Base-by-base conservation (phyloP, 2,888 invertebrate species). In the Polydrusus tereticollis region DNA sequence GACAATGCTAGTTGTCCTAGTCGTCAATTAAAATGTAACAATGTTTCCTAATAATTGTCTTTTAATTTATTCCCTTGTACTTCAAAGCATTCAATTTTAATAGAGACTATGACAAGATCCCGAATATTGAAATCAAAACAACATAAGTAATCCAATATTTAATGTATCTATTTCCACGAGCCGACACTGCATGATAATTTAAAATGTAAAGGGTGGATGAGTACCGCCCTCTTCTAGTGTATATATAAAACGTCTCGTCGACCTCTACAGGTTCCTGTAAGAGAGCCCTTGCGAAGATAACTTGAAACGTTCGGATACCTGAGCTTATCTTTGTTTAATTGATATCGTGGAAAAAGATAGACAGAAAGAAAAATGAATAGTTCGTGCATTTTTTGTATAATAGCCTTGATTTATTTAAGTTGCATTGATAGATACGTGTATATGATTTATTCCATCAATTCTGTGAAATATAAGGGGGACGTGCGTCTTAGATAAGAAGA, bases 321-420 rank as follows among this genome's bases (percentile, higher is more conserved):
- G n/a, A 6, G 12, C 14, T 47, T 47, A 47, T 47, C 47, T 47
- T 47, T 47, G 47, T 47, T 47, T 47, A 23, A 1, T 47, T 47
- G 21, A 16, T 47, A n/a, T 21, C 4, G 21, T 20, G n/a, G 21
- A 47, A 2, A 16, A 23, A 47, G 23, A 41, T n/a, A 47, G 23
- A 23, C 4, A 6, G 5, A 1, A 6, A 6, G 20, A 21, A 21
- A 12, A 47, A 12, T 21, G 1, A 4, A 6, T 23, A n/a, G 0
- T 23, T 47, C 16, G 23, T n/a, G 21, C 21, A n/a, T 0, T 10
- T 23, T 47, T 47, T 12, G 5, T 23, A 23, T 4, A 47, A 23
- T 2, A 47, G 12, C 23, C 47, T 20, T n/a, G n/a, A n/a, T n/a
- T n/a, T n/a, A n/a, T n/a, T n/a, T n/a, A n/a, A n/a, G n/a, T n/a